These are phyloP conservation scores for Prosopocoilus inquinatus DNA, from an alignment of 2,888 invertebrate genomes.

Conservation along the genomic window DNA sequence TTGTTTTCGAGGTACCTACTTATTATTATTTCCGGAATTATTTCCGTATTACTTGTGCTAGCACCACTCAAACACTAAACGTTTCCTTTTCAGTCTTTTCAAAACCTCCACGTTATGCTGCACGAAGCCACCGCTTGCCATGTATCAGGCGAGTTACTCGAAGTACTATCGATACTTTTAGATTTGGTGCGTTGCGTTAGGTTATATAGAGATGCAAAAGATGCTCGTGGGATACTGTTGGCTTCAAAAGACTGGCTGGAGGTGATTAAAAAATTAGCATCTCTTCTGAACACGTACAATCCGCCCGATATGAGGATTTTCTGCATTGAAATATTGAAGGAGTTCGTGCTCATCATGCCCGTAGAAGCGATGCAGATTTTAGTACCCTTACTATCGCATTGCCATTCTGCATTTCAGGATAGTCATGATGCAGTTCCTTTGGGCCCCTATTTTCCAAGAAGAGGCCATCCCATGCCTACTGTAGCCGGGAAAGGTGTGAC, in stretches of 20 bases:
- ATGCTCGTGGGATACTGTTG: slow-evolving; percentile 63
- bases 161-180: slow-evolving; percentile 76
- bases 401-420: slow-evolving; percentile 78
- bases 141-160: slow-evolving; percentile 79
- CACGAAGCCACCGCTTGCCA: slow-evolving; percentile 91
- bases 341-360: slow-evolving; percentile 75
- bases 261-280: slow-evolving; percentile 80
- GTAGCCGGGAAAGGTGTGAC: slow-evolving; percentile 62
- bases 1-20: slow-evolving; percentile 79
- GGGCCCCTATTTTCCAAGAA: slow-evolving; percentile 75
- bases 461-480: slow-evolving; percentile 60
- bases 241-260: slow-evolving; percentile 87
- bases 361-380: slow-evolving; percentile 77
- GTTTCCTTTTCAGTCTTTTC: slow-evolving; percentile 67
- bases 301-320: slow-evolving; percentile 79
- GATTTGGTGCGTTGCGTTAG: slow-evolving; percentile 71
- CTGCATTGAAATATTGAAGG: slow-evolving; percentile 77
- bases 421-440: slow-evolving; percentile 67
- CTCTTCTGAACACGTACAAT: slow-evolving; percentile 85
- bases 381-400: slow-evolving; percentile 82
- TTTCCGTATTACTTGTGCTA: neutral
- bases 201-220: slow-evolving; percentile 64
- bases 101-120: slow-evolving; percentile 89
- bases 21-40: too few species aligned
- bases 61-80: neutral